A percentile compares a stretch with the other conserved stretches of the same genome.
Conservation (phyloP, 2,113 vertebrate genomes). For the Sturnira hondurensis region DNA sequence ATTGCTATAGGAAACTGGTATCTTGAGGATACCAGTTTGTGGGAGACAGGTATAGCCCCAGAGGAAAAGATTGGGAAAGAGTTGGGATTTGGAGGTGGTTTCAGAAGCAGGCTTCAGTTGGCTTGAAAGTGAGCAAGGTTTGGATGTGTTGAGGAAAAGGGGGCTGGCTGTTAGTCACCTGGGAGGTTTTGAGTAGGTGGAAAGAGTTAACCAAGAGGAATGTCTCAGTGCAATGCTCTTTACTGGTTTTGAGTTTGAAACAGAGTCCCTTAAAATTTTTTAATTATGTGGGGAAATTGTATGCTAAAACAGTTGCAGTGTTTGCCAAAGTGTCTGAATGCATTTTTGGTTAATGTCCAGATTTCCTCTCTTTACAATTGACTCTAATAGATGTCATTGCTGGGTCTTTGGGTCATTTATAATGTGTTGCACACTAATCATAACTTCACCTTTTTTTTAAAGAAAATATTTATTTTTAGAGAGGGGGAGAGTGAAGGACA, state of each 20-base stretch:
- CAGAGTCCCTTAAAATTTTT: background rate
- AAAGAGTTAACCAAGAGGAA: background rate
- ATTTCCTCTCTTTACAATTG: background rate
- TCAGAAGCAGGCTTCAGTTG: background rate
- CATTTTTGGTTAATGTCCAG: constrained; percentile 7
- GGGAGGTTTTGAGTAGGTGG: background rate
- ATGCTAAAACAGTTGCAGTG: background rate
- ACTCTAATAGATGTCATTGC: background rate
- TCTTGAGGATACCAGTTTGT: background rate
- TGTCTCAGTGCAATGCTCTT: background rate
- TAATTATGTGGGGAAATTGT: background rate
- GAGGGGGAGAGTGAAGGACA: too few relatives aligned
- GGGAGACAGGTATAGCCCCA: background rate
- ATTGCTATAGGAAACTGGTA: background rate
- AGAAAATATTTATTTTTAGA: too few relatives aligned
- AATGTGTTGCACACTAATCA: background rate
- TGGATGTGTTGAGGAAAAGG: background rate
- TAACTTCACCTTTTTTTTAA: background rate
- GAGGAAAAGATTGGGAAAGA: background rate
- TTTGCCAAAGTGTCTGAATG: background rate
- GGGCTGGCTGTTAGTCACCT: background rate
- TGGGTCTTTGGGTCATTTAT: background rate
- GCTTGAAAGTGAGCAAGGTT: background rate
- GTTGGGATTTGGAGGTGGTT: background rate
- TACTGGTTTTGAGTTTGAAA: background rate